Evolutionary conservation across 2,113 vertebrate species (phyloP).

Genomic region (Oryzias curvinotus): DNA sequence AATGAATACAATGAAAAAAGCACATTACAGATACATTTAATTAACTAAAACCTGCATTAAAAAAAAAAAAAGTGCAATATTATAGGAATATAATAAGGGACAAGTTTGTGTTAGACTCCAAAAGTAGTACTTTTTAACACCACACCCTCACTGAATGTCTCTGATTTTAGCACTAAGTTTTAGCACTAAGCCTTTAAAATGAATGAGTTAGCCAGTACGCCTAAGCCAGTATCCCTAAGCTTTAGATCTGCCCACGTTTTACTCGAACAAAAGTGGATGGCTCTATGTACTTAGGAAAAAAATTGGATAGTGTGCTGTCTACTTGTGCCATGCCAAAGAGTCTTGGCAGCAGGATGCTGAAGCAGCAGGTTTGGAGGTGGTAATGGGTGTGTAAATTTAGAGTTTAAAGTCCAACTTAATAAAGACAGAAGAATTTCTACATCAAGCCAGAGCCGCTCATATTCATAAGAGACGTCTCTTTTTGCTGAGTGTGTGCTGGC

Average conservation of each 20-base stretch:
- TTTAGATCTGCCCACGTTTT: conserved; percentile 67
- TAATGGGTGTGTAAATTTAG: conserved; percentile 38
- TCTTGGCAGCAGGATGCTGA: conserved; percentile 55
- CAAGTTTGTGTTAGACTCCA: conserved; percentile 59
- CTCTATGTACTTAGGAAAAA: conserved; percentile 53
- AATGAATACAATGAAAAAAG: no score
- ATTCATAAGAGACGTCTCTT: conserved; percentile 25
- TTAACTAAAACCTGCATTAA: conserved; percentile 17
- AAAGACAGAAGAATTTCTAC: conserved; percentile 59
- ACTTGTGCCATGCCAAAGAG: conserved; percentile 43
- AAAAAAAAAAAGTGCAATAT: conserved; percentile 56
- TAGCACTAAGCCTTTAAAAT: conserved; percentile 66
- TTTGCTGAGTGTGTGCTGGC: conserved; percentile 36
- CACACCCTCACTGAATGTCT: conserved; percentile 45
- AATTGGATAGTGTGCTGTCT: conserved; percentile 46
- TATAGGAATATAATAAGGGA: conserved; percentile 36
- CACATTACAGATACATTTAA: no score
- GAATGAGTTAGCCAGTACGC: conserved; percentile 56
- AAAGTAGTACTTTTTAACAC: conserved; percentile 67
- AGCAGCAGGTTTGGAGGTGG: conserved; percentile 64
- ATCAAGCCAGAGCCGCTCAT: conserved; percentile 48
- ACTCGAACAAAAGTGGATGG: conserved; percentile 55
- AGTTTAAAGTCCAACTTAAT: conserved; percentile 45
- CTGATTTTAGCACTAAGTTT: conserved; percentile 69
- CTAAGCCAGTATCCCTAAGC: conserved; percentile 64